Percentiles rank a stretch among this genome's conserved stretches.
Evolutionary conservation across 2,888 invertebrate genomes (phyloP).

Genomic region (Melanophora roralis): DNA sequence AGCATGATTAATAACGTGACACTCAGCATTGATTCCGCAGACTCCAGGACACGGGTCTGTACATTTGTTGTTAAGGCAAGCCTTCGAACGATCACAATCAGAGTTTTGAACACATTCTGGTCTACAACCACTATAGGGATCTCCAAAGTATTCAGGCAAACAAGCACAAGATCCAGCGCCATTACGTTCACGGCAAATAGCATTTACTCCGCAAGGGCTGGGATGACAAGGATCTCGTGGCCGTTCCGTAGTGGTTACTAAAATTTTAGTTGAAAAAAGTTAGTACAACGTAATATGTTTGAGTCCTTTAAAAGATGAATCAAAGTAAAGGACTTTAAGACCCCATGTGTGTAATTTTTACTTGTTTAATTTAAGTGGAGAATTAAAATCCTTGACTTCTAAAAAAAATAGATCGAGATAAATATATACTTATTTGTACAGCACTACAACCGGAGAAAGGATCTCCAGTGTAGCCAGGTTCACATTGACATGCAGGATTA

Average conservation of each 20-base stretch:
- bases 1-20: slow-evolving; percentile 85
- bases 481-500: slow-evolving; percentile 86
- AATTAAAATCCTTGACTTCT: slow-evolving; percentile 25
- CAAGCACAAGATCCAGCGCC: slow-evolving; percentile 88
- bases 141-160: slow-evolving; percentile 85
- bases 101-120: slow-evolving; percentile 89
- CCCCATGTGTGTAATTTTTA: neutral
- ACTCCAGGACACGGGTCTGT: slow-evolving; percentile 87
- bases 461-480: slow-evolving; percentile 86
- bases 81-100: slow-evolving; percentile 84
- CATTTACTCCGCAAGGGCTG: slow-evolving; percentile 88
- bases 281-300: neutral
- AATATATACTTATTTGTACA: slow-evolving; percentile 78
- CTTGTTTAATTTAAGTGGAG: neutral
- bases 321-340: slow-evolving; percentile 31
- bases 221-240: slow-evolving; percentile 86
- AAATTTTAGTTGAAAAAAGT: slow-evolving; percentile 30
- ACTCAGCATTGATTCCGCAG: slow-evolving; percentile 87
- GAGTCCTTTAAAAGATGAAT: neutral
- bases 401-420: neutral
- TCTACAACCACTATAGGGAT: slow-evolving; percentile 87
- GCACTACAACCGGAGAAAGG: slow-evolving; percentile 84
- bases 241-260: slow-evolving; percentile 78
- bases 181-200: slow-evolving; percentile 85
- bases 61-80: slow-evolving; percentile 88